Evolutionary conservation across 2,888 invertebrate genomes (phyloP).

Genomic region (Lasioglossum lativentre): DNA sequence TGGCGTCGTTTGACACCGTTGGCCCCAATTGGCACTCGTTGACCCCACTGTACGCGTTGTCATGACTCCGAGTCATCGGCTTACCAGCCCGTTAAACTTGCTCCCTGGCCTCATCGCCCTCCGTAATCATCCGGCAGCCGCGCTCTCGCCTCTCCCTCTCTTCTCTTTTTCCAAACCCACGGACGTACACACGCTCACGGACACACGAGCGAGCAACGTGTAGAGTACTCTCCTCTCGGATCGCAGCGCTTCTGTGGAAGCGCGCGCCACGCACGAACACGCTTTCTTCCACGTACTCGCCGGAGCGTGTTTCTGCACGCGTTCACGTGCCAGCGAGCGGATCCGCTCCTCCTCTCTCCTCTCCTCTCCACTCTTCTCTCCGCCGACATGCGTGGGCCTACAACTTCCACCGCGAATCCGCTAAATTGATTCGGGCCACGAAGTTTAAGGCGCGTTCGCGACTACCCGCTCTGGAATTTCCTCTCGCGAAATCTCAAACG

Average conservation of each 20-base stretch:
- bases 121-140: slow-evolving; percentile 71
- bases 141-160: slow-evolving; percentile 11
- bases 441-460: slow-evolving; percentile 74
- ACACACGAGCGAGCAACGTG: not conserved
- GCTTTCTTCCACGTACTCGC: slow-evolving; percentile 26
- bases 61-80: slow-evolving; percentile 84
- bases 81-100: slow-evolving; percentile 83
- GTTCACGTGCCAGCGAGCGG: slow-evolving; percentile 15
- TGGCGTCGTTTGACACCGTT: slow-evolving; percentile 83
- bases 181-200: not conserved
- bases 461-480: slow-evolving; percentile 51
- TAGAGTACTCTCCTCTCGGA: not conserved
- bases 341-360: not conserved
- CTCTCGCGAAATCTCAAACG: slow-evolving; percentile 6
- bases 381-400: slow-evolving; percentile 34
- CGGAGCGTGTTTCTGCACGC: slow-evolving; percentile 1
- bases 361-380: not conserved
- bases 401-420: slow-evolving; percentile 68
- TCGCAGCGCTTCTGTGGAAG: slow-evolving; percentile 17
- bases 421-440: slow-evolving; percentile 79
- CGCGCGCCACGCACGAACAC: slow-evolving; percentile 9
- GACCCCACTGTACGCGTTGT: slow-evolving; percentile 82
- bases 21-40: slow-evolving; percentile 83
- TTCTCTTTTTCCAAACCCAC: not conserved
- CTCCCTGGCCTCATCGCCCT: slow-evolving; percentile 80